A percentile compares a stretch with the other conserved stretches of the same genome.
These are phyloP conservation scores for Nipponacmea schrenckii DNA, from an alignment of 2,888 invertebrate species.

Conservation along the genomic window DNA sequence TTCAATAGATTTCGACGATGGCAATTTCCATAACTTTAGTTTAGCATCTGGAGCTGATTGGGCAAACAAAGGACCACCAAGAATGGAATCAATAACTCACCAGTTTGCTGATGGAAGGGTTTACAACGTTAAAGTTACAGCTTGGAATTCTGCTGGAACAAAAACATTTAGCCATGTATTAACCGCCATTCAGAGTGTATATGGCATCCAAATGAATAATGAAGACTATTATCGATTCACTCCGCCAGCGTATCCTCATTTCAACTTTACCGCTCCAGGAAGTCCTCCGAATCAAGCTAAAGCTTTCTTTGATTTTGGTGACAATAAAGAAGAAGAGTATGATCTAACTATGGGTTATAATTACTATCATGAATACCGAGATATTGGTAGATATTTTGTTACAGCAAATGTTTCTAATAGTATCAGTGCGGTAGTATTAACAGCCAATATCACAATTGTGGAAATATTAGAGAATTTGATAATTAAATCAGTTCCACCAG, in stretches of 20 bases:
- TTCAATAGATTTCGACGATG: slow-evolving; percentile 36
- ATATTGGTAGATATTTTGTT: slow-evolving; percentile 31
- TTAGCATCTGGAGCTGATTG: slow-evolving; percentile 27
- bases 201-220: slow-evolving; percentile 34
- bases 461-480: slow-evolving; percentile 16
- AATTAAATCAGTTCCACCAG: slow-evolving; percentile 31
- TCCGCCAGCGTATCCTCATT: slow-evolving; percentile 36
- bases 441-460: slow-evolving; percentile 20
- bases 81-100: slow-evolving; percentile 26
- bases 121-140: slow-evolving; percentile 33
- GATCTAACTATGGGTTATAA: slow-evolving; percentile 17
- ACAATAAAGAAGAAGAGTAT: slow-evolving; percentile 21
- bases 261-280: slow-evolving; percentile 25
- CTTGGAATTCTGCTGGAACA: slow-evolving; percentile 38
- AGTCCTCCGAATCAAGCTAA: slow-evolving; percentile 43
- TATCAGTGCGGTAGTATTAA: slow-evolving; percentile 33
- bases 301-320: slow-evolving; percentile 44
- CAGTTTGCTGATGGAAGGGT: slow-evolving; percentile 36
- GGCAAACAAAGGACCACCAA: slow-evolving; percentile 14
- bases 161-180: slow-evolving; percentile 22
- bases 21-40: slow-evolving; percentile 15
- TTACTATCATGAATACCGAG: slow-evolving; percentile 28
- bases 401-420: slow-evolving; percentile 38
- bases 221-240: slow-evolving; percentile 25
- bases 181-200: slow-evolving; percentile 40